Percentiles rank a stretch among this genome's conserved stretches.
Conservation (phyloP, 1,140 invertebrate genomes). For the Armadillidium nasatum region DNA sequence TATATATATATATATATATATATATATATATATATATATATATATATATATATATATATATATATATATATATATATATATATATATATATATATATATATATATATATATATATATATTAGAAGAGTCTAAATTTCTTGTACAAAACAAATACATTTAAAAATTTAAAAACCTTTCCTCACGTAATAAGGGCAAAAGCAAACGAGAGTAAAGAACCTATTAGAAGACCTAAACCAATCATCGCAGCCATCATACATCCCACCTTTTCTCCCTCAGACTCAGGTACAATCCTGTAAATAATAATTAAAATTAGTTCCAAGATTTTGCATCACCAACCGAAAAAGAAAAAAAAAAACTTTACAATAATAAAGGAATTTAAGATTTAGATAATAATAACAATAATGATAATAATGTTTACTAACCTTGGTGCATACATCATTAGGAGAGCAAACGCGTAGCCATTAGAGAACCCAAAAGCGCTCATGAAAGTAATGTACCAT, state of each 20-base stretch:
- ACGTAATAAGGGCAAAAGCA: constrained; percentile 5
- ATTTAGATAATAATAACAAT: neutral
- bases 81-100: too few relatives aligned
- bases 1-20: too few relatives aligned
- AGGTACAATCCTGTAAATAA: neutral
- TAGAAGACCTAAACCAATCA: neutral
- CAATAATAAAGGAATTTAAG: neutral
- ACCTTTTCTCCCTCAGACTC: constrained; percentile 16
- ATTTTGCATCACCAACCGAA: too few relatives aligned
- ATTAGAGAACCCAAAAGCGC: neutral
- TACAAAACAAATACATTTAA: too few relatives aligned
- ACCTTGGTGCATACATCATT: constrained; percentile 12
- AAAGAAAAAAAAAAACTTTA: too few relatives aligned
- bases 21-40: too few relatives aligned
- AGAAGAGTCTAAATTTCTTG: too few relatives aligned
- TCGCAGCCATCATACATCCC: constrained; percentile 13
- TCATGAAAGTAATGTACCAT: neutral
- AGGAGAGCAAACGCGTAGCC: neutral
- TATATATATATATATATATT: too few relatives aligned
- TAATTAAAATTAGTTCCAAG: too few relatives aligned
- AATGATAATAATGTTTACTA: neutral
- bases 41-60: too few relatives aligned
- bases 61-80: too few relatives aligned
- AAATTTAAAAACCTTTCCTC: too few relatives aligned
- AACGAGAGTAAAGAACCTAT: neutral